phyloP scores from a whole-genome alignment of 2,888 invertebrate genomes.

The Watsonalla binaria region DNA sequence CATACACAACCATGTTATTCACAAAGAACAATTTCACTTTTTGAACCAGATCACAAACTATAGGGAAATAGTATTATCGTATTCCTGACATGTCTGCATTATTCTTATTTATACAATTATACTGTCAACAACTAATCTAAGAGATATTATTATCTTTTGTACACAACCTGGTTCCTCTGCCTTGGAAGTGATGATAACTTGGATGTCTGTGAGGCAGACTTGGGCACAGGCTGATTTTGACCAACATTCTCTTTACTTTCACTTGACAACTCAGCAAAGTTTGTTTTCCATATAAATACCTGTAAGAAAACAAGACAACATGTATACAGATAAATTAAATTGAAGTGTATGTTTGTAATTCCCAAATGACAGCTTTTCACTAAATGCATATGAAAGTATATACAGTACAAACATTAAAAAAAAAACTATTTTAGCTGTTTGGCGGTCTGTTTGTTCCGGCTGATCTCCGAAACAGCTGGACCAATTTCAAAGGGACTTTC shows the following conservation, averaged over 20 bases:
- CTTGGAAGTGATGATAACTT: slow-evolving; percentile 36
- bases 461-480: too few species aligned
- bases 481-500: too few species aligned
- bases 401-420: too few species aligned
- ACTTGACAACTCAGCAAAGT: slow-evolving; percentile 59
- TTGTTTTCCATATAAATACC: slow-evolving; percentile 77
- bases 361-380: too few species aligned
- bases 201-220: slow-evolving; percentile 33
- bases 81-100: background rate
- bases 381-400: too few species aligned
- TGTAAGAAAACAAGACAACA: slow-evolving; percentile 33
- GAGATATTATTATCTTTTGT: slow-evolving; percentile 32
- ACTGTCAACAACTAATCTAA: slow-evolving; percentile 12
- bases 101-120: background rate
- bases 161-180: slow-evolving; percentile 53
- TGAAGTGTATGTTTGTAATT: too few species aligned
- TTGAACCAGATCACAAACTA: too few species aligned
- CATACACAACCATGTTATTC: background rate
- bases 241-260: slow-evolving; percentile 56
- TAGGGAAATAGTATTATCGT: background rate
- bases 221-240: slow-evolving; percentile 35
- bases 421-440: too few species aligned
- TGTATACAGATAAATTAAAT: too few species aligned
- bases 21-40: background rate
- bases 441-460: too few species aligned